Evolutionary conservation across 2,113 vertebrate species (phyloP), one percentile per base, ranked within the genome.

Genomic region (Lasiurus borealis): DNA sequence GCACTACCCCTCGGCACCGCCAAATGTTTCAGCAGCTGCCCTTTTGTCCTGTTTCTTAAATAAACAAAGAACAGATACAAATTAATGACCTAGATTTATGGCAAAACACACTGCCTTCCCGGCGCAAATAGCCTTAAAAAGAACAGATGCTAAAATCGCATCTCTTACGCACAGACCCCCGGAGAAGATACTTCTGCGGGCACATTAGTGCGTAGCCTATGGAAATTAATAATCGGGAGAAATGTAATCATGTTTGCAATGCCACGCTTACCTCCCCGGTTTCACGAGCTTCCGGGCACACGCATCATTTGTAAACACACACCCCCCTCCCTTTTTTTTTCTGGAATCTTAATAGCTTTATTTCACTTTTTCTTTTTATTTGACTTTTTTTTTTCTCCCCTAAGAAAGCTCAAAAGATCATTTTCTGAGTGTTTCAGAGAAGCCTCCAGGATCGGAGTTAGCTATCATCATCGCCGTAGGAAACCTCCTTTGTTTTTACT

Each of bases 21-120:
- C 99, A 99, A 99, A 99, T 99, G 99, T 99, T 99, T 99, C 99
- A 98, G 99, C 99, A 99, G 99, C 99, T 99, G 99, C 99, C 99
- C 99, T 99, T 99, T 99, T 99, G 99, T 99, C 99, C 99, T 98
- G 98, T 99, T 99, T 99, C 99, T 99, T 99, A 99, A 99, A 99
- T 99, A 99, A 99, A 99, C 99, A 99, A 99, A 99, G 99, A 99
- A 99, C 99, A 99, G 99, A 99, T 99, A 99, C 99, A 99, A 99
- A 99, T 99, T 99, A 99, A 99, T 99, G 99, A 99, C 99, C 99
- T 99, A 99, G 99, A 99, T 99, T 99, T 99, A 99, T 98, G 98
- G 98, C 98, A 98, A 99, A 99, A 98, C 98, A 98, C 98, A 97
- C 98, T 97, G 98, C 98, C 97, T 98, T 98, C 98, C 98, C 98